Conservation (phyloP, 2,888 invertebrate species). For the Heliconius charithonia region DNA sequence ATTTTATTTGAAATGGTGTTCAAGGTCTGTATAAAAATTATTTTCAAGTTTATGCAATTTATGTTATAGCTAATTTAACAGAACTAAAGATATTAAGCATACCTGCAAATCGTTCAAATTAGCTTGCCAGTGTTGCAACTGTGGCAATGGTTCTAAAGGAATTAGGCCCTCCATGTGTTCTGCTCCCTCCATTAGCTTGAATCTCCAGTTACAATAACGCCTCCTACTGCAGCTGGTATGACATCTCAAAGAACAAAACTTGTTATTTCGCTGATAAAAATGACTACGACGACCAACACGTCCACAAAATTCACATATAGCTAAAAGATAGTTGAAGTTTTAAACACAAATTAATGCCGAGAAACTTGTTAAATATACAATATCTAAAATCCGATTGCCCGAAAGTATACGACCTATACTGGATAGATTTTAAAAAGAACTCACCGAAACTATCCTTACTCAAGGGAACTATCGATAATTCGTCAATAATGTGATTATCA, state of each 20-base stretch:
- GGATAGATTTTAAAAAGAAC: conserved; percentile 50
- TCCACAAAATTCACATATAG: conserved; percentile 78
- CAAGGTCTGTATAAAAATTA: background rate
- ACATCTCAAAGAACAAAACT: conserved; percentile 75
- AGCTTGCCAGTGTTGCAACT: conserved; percentile 77
- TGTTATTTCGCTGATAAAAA: conserved; percentile 73
- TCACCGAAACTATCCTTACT: conserved; percentile 95
- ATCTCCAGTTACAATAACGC: conserved; percentile 69
- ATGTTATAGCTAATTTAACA: background rate
- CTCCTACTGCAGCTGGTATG: conserved; percentile 62
- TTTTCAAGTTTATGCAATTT: background rate
- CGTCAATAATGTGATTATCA: conserved; percentile 74
- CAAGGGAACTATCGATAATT: conserved; percentile 93
- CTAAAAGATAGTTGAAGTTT: conserved; percentile 53
- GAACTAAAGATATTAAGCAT: background rate
- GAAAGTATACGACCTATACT: background rate
- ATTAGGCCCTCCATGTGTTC: conserved; percentile 80
- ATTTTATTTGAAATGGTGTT: background rate
- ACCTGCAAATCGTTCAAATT: conserved; percentile 73
- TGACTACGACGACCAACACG: conserved; percentile 71
- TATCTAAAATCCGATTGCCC: background rate
- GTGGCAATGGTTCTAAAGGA: conserved; percentile 78
- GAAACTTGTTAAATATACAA: conserved; percentile 15
- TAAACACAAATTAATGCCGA: background rate
- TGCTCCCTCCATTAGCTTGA: conserved; percentile 76